Evolutionary conservation across 2,113 vertebrate genomes (phyloP).

Genomic region (Hydrolagus affinis): DNA sequence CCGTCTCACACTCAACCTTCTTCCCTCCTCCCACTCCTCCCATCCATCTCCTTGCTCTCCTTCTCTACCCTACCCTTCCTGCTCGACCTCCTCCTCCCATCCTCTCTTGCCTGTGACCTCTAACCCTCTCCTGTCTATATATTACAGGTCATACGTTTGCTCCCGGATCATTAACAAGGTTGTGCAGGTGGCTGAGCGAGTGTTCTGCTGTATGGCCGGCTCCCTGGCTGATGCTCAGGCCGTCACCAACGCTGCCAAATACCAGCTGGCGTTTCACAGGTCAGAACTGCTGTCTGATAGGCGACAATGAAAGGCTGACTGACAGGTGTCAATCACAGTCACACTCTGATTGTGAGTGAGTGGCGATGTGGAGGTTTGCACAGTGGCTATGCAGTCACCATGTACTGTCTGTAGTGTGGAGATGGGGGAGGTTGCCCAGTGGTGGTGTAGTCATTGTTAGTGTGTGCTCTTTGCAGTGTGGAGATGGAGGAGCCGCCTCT

Average conservation of each 20-base stretch:
- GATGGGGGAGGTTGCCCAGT: too few species aligned
- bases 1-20: too few species aligned
- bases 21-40: too few species aligned
- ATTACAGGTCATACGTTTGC: conserved; percentile 45
- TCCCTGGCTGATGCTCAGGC: conserved; percentile 58
- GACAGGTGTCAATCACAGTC: too few species aligned
- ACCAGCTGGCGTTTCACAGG: conserved; percentile 58
- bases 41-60: too few species aligned
- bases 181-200: conserved; percentile 55
- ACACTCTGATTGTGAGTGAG: too few species aligned
- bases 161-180: conserved; percentile 61
- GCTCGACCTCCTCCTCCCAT: too few species aligned
- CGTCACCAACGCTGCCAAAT: conserved; percentile 50
- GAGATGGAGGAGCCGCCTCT: conserved; percentile 61
- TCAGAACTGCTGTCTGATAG: conserved; percentile 21
- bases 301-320: too few species aligned
- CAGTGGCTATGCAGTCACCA: neutral
- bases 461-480: conserved; percentile 45
- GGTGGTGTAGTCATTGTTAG: neutral
- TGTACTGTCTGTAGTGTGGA: conserved; percentile 34
- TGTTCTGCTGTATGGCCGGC: conserved; percentile 60
- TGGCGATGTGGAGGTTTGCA: too few species aligned
- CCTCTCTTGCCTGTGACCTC: too few species aligned
- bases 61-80: too few species aligned
- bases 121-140: neutral